Conservation (phyloP, 1,140 invertebrate genomes). For the Macrobrachium rosenbergii region DNA sequence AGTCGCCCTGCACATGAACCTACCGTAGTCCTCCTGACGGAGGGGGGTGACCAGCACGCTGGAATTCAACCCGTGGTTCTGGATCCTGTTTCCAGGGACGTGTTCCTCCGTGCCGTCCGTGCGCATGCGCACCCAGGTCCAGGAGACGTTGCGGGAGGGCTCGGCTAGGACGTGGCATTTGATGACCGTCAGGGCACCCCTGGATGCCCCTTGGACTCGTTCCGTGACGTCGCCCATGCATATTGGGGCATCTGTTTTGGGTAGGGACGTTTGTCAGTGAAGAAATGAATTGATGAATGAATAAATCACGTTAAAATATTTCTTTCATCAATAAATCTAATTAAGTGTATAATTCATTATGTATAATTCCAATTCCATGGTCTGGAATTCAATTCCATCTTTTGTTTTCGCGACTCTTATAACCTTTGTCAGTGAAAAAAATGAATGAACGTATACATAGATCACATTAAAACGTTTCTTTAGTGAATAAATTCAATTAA, state of each 20-base stretch:
- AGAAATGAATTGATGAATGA: not conserved
- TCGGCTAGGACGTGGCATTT: slow-evolving; percentile 50
- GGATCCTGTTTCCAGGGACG: slow-evolving; percentile 15
- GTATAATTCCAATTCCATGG: no score
- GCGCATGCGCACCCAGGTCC: slow-evolving; percentile 47
- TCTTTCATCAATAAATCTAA: no score
- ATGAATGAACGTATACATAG: not conserved
- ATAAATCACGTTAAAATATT: no score
- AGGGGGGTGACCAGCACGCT: slow-evolving; percentile 45
- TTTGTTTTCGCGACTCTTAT: no score
- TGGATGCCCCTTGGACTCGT: slow-evolving; percentile 42
- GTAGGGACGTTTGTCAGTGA: not conserved
- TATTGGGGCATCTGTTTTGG: slow-evolving; percentile 23
- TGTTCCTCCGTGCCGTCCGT: slow-evolving; percentile 42
- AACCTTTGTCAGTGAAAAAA: not conserved
- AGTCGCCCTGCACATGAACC: slow-evolving; percentile 32
- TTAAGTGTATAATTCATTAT: no score
- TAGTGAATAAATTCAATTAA: no score
- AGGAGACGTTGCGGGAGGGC: slow-evolving; percentile 27
- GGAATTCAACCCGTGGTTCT: slow-evolving; percentile 38
- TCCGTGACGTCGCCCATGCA: slow-evolving; percentile 21
- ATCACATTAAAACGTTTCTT: no score
- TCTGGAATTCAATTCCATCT: no score
- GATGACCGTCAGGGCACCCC: slow-evolving; percentile 35
- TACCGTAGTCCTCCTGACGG: slow-evolving; percentile 51